phyloP scores from a whole-genome alignment of 1,140 invertebrate species.

The Drosophila mauritiana region DNA sequence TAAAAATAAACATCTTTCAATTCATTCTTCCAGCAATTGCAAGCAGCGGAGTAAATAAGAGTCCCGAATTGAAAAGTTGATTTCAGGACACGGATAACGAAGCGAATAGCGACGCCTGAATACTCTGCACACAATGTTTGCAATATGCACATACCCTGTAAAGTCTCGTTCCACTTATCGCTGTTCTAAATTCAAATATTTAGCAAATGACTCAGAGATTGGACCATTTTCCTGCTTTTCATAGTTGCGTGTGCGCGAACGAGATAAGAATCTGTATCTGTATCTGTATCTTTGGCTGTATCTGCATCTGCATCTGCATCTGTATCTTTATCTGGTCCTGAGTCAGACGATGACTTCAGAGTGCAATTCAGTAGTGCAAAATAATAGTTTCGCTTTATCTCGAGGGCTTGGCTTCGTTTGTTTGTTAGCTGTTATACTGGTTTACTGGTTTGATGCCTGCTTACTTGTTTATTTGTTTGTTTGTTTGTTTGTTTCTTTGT shows the following conservation, averaged over 20 bases:
- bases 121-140: conserved; percentile 1
- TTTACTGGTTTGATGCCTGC: conserved; percentile 10
- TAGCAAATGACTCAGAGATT: neutral
- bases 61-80: conserved; percentile 44
- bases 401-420: conserved; percentile 27
- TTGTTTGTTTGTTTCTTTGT: conserved; percentile 15
- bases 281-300: neutral
- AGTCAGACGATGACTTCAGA: conserved; percentile 14
- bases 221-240: neutral
- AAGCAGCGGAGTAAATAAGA: conserved; percentile 42
- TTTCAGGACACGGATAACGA: conserved; percentile 4
- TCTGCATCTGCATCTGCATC: neutral
- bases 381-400: conserved; percentile 31
- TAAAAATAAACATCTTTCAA: conserved; percentile 72
- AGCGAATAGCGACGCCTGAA: conserved; percentile 1
- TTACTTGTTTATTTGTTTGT: conserved; percentile 18
- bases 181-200: neutral
- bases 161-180: neutral
- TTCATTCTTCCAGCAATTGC: conserved; percentile 46
- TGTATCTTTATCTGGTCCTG: conserved; percentile 9
- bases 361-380: conserved; percentile 8
- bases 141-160: no score
- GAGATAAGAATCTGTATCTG: neutral
- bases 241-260: no score
- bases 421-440: conserved; percentile 21